Conservation (phyloP, 2,888 invertebrate species). For the Lasiommata megera region DNA sequence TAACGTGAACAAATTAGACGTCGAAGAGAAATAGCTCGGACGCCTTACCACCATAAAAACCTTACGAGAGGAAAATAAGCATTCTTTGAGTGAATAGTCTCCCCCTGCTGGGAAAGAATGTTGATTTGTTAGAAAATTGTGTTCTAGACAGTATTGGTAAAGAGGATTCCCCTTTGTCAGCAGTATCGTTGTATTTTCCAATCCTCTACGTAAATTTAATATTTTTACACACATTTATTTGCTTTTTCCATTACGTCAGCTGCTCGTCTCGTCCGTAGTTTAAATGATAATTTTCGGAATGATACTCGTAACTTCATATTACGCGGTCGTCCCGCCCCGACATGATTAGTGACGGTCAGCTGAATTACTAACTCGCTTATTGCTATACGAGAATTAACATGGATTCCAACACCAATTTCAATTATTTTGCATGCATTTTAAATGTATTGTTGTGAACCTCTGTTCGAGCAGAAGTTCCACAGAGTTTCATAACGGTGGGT, state of each 20-base stretch:
- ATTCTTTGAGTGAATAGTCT: neutral
- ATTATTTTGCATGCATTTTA: conserved; percentile 37
- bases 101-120: neutral
- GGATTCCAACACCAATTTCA: conserved; percentile 56
- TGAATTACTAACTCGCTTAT: conserved; percentile 61
- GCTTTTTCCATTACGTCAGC: conserved; percentile 52
- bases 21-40: neutral
- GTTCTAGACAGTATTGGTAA: neutral
- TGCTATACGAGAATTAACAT: conserved; percentile 49
- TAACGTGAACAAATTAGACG: neutral
- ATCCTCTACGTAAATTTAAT: conserved; percentile 33
- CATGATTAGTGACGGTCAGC: conserved; percentile 58
- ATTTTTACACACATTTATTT: conserved; percentile 53
- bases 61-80: neutral
- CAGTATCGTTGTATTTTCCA: too few relatives aligned
- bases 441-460: conserved; percentile 13
- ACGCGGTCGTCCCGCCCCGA: conserved; percentile 44
- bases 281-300: conserved; percentile 64
- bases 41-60: neutral
- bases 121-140: neutral
- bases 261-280: conserved; percentile 44
- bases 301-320: conserved; percentile 57
- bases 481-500: neutral
- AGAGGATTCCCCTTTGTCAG: too few relatives aligned
- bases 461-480: neutral